Conservation (phyloP, 2,113 vertebrate genomes). For the Mustelus asterias region DNA sequence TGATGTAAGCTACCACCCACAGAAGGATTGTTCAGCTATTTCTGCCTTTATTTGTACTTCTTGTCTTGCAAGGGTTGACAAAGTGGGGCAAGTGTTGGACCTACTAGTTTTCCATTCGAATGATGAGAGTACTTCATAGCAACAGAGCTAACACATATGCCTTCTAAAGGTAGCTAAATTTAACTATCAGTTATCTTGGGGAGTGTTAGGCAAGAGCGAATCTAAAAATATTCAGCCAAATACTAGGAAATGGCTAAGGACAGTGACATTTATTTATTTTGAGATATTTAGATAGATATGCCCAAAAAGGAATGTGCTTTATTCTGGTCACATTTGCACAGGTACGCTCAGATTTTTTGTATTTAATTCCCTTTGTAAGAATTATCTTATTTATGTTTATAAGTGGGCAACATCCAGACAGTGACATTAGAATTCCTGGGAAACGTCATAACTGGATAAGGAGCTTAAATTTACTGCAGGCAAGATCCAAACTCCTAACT, state of each 20-base stretch:
- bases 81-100: neutral
- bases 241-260: neutral
- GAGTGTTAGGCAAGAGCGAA: neutral
- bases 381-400: neutral
- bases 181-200: neutral
- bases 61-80: neutral
- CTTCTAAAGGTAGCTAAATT: neutral
- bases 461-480: neutral
- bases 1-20: neutral
- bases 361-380: neutral
- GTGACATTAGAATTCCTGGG: neutral
- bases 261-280: neutral
- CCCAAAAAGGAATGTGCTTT: neutral
- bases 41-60: neutral
- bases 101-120: neutral
- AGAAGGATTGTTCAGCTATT: neutral
- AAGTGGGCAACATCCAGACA: neutral
- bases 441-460: neutral
- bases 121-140: neutral
- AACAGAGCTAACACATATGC: neutral
- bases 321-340: neutral
- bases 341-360: neutral
- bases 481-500: neutral
- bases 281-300: neutral
- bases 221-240: neutral